Evolutionary conservation across 2,888 invertebrate species (phyloP), one percentile per base, ranked within the genome.

Genomic region (Apamea anceps): DNA sequence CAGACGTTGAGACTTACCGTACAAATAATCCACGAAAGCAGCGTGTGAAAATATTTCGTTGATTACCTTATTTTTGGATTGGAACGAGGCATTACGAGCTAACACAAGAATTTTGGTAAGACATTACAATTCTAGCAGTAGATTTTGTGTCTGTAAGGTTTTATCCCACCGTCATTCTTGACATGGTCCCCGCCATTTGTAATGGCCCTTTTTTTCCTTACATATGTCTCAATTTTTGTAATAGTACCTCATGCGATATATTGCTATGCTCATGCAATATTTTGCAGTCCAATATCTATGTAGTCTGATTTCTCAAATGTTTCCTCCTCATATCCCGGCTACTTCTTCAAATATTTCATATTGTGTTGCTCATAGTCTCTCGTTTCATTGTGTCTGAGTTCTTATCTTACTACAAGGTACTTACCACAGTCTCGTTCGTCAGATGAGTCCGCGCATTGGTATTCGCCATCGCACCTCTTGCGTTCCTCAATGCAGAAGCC

Each of bases 351-450:
- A 42, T 7, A 57, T 48, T n/a, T 57, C 1, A 28, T 54, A 21
- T 10, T 25, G 28, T 63, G 72, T 37, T 63, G 76, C 75, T 81
- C 57, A 21, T 77, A 71, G 54, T 66, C 32, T 75, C 72, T 72
- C 45, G 68, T 77, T 32, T 75, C n/a, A 32, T 37, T 65, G 10
- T 25, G 21, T 60, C 13, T 51, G n/a, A 5, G 3, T 21, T 72
- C 37, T 37, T 45, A 48, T 72, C 37, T 45, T 54, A 42, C 1
- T 8, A 66, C 12, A 15, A 37, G 13, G 15, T 81, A 84, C 93
- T 92, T 86, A 93, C 94, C 97, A 94, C 98, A 98, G 79, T 97
- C 93, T 80, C 87, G 88, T 94, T 98, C 98, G 91, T 98, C 98
- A 82, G 98, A 97, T 86, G 96, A 96, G 91, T 98, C 98, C 75